phyloP scores from a whole-genome alignment of 64 coral and sea anemone species.

The Stichodactyla helianthus region DNA sequence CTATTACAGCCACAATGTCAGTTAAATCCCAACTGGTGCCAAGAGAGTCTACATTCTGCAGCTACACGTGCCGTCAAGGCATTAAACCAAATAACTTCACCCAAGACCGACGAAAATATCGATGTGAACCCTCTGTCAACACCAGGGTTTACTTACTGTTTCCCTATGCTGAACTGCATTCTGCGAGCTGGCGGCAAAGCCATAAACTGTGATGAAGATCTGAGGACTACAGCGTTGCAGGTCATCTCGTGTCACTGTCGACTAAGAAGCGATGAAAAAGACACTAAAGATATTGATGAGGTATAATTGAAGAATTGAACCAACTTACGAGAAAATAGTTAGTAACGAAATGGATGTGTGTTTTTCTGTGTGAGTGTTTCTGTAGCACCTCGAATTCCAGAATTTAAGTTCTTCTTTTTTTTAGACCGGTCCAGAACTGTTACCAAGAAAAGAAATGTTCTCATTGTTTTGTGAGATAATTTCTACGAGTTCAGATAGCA shows the following conservation, averaged over 20 bases:
- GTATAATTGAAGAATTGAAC: not conserved
- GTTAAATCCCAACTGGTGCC: constrained; percentile 59
- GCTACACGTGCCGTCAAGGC: constrained; percentile 41
- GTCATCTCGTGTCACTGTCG: constrained; percentile 74
- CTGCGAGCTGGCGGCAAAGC: constrained; percentile 67
- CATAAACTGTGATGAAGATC: constrained; percentile 60
- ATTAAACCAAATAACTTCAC: constrained; percentile 42
- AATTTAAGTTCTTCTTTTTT: not conserved
- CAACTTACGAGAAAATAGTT: no score
- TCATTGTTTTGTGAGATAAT: constrained; percentile 61
- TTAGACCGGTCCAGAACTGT: constrained; percentile 77
- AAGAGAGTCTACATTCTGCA: constrained; percentile 57
- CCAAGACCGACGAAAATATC: constrained; percentile 9
- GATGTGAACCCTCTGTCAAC: constrained; percentile 27
- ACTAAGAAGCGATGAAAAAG: constrained; percentile 42
- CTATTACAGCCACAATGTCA: constrained; percentile 71
- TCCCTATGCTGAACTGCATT: constrained; percentile 71
- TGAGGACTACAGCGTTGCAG: constrained; percentile 54
- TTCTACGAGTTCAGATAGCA: constrained; percentile 74
- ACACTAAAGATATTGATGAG: constrained; percentile 54
- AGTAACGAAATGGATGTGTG: no score
- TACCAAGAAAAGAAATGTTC: constrained; percentile 91
- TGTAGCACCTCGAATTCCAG: not conserved
- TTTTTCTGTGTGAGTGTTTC: no score
- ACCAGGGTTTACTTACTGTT: constrained; percentile 86